Evolutionary conservation across 2,113 vertebrate genomes (phyloP).

Genomic region (Uropsilus gracilis): DNA sequence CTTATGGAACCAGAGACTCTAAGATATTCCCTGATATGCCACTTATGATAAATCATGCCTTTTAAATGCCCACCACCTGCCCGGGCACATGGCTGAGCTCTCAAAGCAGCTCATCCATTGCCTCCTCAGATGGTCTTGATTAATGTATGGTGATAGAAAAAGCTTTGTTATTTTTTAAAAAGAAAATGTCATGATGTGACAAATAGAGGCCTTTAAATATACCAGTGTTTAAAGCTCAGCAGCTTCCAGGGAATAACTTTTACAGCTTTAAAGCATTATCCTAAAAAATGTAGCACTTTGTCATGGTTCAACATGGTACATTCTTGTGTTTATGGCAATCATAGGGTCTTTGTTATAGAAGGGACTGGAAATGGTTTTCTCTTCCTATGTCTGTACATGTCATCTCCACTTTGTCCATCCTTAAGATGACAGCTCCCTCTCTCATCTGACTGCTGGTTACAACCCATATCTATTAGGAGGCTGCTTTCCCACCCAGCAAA

Average conservation of each 20-base stretch:
- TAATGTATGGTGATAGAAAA: background rate
- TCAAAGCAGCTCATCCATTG: background rate
- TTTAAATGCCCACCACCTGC: conserved; percentile 40
- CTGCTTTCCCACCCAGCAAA: background rate
- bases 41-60: conserved; percentile 57
- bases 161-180: background rate
- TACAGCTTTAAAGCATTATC: background rate
- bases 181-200: conserved; percentile 9
- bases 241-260: background rate
- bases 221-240: background rate
- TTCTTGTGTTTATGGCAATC: background rate
- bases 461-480: background rate
- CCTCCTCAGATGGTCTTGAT: background rate
- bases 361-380: background rate
- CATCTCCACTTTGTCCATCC: background rate
- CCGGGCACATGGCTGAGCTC: background rate
- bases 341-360: background rate
- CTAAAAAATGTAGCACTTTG: background rate
- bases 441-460: too few species aligned
- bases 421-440: background rate
- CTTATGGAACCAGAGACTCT: conserved; percentile 49
- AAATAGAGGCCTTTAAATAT: background rate
- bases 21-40: background rate
- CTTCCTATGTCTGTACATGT: background rate
- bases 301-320: background rate